These are phyloP conservation scores for Dissostichus mawsoni DNA, from an alignment of 2,113 vertebrate genomes.

Conservation along the genomic window DNA sequence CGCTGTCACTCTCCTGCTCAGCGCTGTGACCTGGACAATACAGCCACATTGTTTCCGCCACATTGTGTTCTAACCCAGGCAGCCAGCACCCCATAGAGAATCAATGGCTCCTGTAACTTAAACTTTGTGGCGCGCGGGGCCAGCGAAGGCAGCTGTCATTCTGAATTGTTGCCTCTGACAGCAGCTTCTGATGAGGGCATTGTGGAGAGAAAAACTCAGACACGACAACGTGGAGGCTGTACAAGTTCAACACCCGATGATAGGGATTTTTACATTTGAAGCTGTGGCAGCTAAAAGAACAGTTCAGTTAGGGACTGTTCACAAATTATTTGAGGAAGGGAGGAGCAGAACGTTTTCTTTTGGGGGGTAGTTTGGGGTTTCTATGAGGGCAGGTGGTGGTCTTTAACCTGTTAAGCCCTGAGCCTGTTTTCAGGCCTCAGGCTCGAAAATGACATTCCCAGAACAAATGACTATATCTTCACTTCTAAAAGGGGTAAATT, in stretches of 20 bases:
- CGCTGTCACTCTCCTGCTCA: conserved; percentile 75
- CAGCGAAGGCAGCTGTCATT: conserved; percentile 67
- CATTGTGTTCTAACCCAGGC: conserved; percentile 68
- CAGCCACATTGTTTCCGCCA: conserved; percentile 50
- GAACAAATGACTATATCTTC: no score
- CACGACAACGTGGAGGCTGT: conserved; percentile 39
- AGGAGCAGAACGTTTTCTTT: background rate
- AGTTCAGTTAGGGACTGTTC: background rate
- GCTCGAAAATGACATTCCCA: no score
- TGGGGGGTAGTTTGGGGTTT: background rate
- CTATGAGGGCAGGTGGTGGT: background rate
- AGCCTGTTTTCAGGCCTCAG: no score
- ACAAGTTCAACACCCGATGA: conserved; percentile 23
- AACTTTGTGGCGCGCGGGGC: conserved; percentile 51
- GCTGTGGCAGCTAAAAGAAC: background rate
- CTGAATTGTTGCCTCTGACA: conserved; percentile 70
- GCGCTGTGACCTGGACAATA: conserved; percentile 70
- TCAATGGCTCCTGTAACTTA: conserved; percentile 72
- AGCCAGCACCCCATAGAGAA: conserved; percentile 60
- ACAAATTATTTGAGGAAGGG: background rate
- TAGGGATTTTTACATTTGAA: conserved; percentile 32
- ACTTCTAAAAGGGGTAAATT: no score
- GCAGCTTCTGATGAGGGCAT: conserved; percentile 66
- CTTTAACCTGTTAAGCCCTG: background rate
- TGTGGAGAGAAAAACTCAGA: conserved; percentile 49